These are phyloP conservation scores for Polylopha cassiicola DNA, from an alignment of 2,888 invertebrate species.

Conservation along the genomic window DNA sequence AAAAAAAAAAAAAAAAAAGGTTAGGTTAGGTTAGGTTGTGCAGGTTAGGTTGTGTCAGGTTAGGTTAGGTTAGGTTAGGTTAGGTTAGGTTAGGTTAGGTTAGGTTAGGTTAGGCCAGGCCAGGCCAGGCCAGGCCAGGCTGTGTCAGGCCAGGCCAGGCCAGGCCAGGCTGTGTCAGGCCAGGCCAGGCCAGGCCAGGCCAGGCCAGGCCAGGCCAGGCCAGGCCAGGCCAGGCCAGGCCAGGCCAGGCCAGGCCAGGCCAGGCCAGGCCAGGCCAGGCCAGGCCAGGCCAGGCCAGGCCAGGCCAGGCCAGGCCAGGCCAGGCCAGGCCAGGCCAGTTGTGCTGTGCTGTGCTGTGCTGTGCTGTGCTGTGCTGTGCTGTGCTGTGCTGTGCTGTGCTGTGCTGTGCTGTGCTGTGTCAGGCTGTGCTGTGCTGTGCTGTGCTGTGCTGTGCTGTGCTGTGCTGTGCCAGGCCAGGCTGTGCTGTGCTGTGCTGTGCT, in stretches of 20 bases:
- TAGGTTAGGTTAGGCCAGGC: slow-evolving; percentile 14
- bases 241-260: slow-evolving; percentile 12
- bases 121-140: too few relatives aligned
- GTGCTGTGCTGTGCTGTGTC: too few relatives aligned
- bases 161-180: slow-evolving; percentile 11
- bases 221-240: slow-evolving; percentile 11
- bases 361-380: too few relatives aligned
- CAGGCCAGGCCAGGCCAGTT: slow-evolving; percentile 19
- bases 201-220: slow-evolving; percentile 10
- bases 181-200: slow-evolving; percentile 10
- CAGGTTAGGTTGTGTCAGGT: slow-evolving; percentile 14
- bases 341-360: too few relatives aligned
- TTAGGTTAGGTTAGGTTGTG: slow-evolving; percentile 11
- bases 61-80: slow-evolving; percentile 17
- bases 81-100: slow-evolving; percentile 17
- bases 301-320: slow-evolving; percentile 20
- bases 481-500: too few relatives aligned
- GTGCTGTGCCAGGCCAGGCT: too few relatives aligned
- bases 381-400: too few relatives aligned
- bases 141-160: slow-evolving; percentile 11
- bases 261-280: slow-evolving; percentile 20
- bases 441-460: too few relatives aligned
- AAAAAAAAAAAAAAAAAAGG: too few relatives aligned
- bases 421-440: too few relatives aligned
- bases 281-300: slow-evolving; percentile 22